These are phyloP conservation scores for Dicrurus megarhynchus DNA, from an alignment of 2,113 vertebrate species.

Conservation along the genomic window DNA sequence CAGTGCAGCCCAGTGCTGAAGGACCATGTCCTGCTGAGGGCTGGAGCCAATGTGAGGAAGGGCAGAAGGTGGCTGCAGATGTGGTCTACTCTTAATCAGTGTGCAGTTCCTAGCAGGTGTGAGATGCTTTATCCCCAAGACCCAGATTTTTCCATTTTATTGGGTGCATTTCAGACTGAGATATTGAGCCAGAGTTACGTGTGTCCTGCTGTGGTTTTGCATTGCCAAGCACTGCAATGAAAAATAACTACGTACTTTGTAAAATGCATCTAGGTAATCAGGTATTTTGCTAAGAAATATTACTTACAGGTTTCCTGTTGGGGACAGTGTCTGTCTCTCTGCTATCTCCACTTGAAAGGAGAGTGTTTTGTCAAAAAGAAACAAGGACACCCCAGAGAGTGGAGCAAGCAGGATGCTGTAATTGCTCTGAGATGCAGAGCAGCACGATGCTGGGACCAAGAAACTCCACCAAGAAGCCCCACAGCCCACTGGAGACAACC, in stretches of 20 bases:
- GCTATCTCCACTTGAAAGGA: not conserved
- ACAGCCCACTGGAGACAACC: not conserved
- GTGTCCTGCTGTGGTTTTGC: not conserved
- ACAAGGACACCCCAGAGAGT: not conserved
- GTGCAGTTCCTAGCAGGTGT: not conserved
- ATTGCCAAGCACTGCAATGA: not conserved
- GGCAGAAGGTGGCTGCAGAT: not conserved
- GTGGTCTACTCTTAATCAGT: not conserved
- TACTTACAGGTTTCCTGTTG: not conserved
- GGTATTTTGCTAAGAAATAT: not conserved
- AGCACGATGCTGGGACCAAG: not conserved
- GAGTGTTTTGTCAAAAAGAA: not conserved
- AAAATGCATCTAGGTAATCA: not conserved
- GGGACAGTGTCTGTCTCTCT: not conserved
- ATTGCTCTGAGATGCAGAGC: not conserved
- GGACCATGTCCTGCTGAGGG: not conserved
- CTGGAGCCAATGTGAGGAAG: not conserved
- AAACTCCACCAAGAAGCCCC: not conserved
- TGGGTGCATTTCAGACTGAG: not conserved
- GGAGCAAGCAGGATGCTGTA: not conserved
- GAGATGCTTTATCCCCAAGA: not conserved
- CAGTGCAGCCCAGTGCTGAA: not conserved
- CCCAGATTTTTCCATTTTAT: not conserved
- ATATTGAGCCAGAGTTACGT: not conserved
- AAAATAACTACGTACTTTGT: not conserved